phyloP scores from a whole-genome alignment of 2,113 vertebrate species.

The Stegastes partitus region DNA sequence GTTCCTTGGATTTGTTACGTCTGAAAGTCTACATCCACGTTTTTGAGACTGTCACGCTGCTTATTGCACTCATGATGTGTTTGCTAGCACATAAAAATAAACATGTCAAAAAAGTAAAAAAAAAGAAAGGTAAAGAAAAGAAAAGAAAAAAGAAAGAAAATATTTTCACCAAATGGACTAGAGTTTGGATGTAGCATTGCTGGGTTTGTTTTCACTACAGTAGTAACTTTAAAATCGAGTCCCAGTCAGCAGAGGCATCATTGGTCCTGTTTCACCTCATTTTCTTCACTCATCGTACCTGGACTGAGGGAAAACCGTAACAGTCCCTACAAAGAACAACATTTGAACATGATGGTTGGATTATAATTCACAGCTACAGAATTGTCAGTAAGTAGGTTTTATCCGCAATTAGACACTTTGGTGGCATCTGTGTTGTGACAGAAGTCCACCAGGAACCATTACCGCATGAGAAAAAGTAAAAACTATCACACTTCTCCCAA shows the following conservation, averaged over 20 bases:
- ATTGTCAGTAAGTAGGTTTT: not conserved
- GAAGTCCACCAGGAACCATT: not conserved
- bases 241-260: slow-evolving; percentile 15
- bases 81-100: no score
- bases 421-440: not conserved
- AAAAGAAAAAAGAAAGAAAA: no score
- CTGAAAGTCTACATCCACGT: no score
- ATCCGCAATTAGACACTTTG: not conserved
- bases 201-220: not conserved
- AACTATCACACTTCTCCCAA: not conserved
- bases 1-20: no score
- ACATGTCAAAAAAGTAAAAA: not conserved
- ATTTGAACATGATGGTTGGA: not conserved
- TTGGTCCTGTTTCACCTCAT: not conserved
- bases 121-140: no score
- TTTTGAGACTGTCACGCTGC: no score
- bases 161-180: no score
- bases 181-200: slow-evolving; percentile 1
- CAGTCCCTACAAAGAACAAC: slow-evolving; percentile 2
- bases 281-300: not conserved
- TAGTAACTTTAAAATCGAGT: not conserved
- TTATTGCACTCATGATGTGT: no score
- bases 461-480: not conserved
- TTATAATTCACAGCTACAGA: slow-evolving; percentile 2
- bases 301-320: slow-evolving; percentile 9